Evolutionary conservation across 1,140 invertebrate genomes (phyloP).

Genomic region (Coboldia fuscipes): DNA sequence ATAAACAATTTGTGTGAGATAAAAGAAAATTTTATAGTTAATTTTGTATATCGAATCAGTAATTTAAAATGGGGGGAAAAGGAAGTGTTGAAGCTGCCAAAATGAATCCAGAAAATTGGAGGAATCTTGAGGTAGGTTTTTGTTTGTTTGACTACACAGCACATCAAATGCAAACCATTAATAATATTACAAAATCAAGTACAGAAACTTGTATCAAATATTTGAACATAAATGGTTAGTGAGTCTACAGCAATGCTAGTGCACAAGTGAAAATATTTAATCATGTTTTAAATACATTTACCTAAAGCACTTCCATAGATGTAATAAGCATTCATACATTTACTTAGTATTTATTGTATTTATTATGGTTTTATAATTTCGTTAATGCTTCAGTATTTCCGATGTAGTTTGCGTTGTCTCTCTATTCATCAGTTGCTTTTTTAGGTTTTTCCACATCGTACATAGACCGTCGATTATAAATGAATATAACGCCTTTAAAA

Average conservation of each 20-base stretch:
- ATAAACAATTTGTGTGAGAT: not conserved
- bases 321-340: too few relatives aligned
- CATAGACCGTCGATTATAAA: too few relatives aligned
- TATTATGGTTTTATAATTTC: too few relatives aligned
- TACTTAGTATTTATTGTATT: too few relatives aligned
- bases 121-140: slow-evolving; percentile 43
- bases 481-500: too few relatives aligned
- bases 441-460: too few relatives aligned
- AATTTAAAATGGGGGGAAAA: slow-evolving; percentile 38
- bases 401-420: too few relatives aligned
- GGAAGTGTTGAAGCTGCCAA: slow-evolving; percentile 45
- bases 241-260: too few relatives aligned
- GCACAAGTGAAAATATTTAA: not conserved
- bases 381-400: too few relatives aligned
- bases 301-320: not conserved
- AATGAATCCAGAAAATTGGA: slow-evolving; percentile 50
- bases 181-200: not conserved
- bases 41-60: slow-evolving; percentile 3
- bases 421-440: too few relatives aligned
- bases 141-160: not conserved
- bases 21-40: not conserved
- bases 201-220: not conserved
- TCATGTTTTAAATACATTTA: not conserved
- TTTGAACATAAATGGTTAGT: not conserved
- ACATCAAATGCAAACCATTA: not conserved